These are phyloP conservation scores for Torymus auratus DNA, from an alignment of 2,888 invertebrate species.

Conservation along the genomic window DNA sequence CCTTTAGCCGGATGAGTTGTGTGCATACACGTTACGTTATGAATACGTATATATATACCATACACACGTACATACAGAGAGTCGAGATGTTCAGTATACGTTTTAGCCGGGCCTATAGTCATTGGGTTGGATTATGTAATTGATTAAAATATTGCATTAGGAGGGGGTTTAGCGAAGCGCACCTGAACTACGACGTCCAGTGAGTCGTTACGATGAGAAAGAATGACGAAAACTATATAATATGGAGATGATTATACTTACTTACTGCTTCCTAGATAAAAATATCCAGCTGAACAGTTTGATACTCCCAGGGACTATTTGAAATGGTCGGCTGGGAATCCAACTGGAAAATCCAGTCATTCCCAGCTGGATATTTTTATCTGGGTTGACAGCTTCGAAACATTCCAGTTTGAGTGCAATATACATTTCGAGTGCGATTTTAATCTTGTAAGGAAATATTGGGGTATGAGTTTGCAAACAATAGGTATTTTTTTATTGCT, in stretches of 20 bases:
- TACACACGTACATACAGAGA: slow-evolving; percentile 4
- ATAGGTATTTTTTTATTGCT: too few relatives aligned
- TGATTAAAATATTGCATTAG: too few relatives aligned
- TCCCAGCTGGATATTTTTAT: too few relatives aligned
- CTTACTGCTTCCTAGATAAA: too few relatives aligned
- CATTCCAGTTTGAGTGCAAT: not conserved
- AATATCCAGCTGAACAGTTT: too few relatives aligned
- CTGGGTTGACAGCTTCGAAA: not conserved
- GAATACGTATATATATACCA: too few relatives aligned
- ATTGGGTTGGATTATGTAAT: not conserved
- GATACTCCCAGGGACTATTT: too few relatives aligned
- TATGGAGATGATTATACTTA: not conserved
- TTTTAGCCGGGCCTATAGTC: slow-evolving; percentile 48
- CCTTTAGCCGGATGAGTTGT: slow-evolving; percentile 49
- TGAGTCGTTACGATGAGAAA: not conserved
- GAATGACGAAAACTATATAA: not conserved
- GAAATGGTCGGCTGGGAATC: too few relatives aligned
- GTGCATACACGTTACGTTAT: too few relatives aligned
- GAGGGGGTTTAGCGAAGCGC: slow-evolving; percentile 29
- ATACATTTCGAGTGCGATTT: slow-evolving; percentile 29
- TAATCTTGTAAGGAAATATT: slow-evolving; percentile 23
- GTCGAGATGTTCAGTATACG: not conserved
- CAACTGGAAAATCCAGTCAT: too few relatives aligned
- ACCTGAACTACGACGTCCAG: slow-evolving; percentile 5
- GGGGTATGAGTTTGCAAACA: not conserved